These are phyloP conservation scores for Cetoscarus ocellatus DNA, from an alignment of 2,797 vertebrate species.

Conservation along the genomic window DNA sequence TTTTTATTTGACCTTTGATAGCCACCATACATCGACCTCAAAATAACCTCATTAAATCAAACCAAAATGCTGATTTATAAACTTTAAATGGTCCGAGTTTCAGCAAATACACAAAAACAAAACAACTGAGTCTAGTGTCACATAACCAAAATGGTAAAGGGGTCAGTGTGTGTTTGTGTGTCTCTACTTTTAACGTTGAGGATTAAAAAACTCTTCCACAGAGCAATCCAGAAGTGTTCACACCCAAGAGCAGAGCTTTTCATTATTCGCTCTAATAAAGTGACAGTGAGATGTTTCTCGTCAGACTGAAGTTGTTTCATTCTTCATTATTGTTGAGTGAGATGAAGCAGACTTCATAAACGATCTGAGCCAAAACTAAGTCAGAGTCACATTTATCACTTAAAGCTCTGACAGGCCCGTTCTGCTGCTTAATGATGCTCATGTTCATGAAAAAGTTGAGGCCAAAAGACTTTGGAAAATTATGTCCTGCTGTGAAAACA, in stretches of 20 bases:
- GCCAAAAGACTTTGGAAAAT: too few species aligned
- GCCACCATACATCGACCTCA: too few species aligned
- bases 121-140: too few species aligned
- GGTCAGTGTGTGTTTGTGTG: not conserved
- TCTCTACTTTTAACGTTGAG: not conserved
- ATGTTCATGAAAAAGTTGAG: not conserved
- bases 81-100: too few species aligned
- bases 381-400: not conserved
- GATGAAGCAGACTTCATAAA: not conserved
- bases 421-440: not conserved
- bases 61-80: too few species aligned
- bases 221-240: not conserved
- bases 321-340: not conserved
- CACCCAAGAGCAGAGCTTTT: not conserved
- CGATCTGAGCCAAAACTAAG: not conserved
- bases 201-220: not conserved
- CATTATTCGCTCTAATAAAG: not conserved
- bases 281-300: not conserved
- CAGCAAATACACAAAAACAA: too few species aligned
- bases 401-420: not conserved
- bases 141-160: too few species aligned
- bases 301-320: not conserved
- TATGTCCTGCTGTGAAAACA: too few species aligned
- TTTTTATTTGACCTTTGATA: too few species aligned
- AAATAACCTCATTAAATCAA: too few species aligned